Percentiles rank a stretch among this genome's conserved stretches.
phyloP scores from a whole-genome alignment of 2,888 invertebrate genomes.

The Drosophila lacicola region DNA sequence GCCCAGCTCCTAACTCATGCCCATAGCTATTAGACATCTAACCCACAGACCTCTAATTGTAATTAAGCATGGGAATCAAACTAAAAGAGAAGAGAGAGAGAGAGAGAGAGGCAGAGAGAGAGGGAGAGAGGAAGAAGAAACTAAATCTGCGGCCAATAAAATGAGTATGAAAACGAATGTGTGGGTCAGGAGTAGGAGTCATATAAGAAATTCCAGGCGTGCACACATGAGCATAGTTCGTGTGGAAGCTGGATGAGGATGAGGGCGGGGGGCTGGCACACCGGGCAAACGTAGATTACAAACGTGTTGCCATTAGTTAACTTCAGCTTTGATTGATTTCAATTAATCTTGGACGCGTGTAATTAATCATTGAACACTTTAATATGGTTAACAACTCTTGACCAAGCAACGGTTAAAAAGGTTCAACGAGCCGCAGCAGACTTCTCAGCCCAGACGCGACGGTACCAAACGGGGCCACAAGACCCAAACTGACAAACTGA shows the following conservation, averaged over 20 bases:
- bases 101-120: neutral
- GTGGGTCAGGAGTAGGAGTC: slow-evolving; percentile 38
- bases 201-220: slow-evolving; percentile 43
- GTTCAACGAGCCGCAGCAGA: slow-evolving; percentile 76
- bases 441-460: slow-evolving; percentile 53
- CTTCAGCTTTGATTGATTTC: slow-evolving; percentile 85
- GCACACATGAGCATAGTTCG: slow-evolving; percentile 17
- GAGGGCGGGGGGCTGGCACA: slow-evolving; percentile 7
- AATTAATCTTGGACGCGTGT: slow-evolving; percentile 85
- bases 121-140: neutral
- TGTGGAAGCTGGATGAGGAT: slow-evolving; percentile 20
- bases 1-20: slow-evolving; percentile 19
- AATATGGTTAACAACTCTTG: slow-evolving; percentile 85
- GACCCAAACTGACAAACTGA: slow-evolving; percentile 60
- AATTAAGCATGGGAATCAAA: slow-evolving; percentile 73
- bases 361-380: slow-evolving; percentile 85
- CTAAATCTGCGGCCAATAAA: slow-evolving; percentile 56
- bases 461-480: slow-evolving; percentile 30
- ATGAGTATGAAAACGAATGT: slow-evolving; percentile 48
- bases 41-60: slow-evolving; percentile 69
- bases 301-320: slow-evolving; percentile 85
- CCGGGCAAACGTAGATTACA: slow-evolving; percentile 70
- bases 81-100: slow-evolving; percentile 2
- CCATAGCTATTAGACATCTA: slow-evolving; percentile 31
- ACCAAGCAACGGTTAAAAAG: slow-evolving; percentile 84